Conservation (phyloP, 2,888 invertebrate genomes). For the Clanis bilineata region DNA sequence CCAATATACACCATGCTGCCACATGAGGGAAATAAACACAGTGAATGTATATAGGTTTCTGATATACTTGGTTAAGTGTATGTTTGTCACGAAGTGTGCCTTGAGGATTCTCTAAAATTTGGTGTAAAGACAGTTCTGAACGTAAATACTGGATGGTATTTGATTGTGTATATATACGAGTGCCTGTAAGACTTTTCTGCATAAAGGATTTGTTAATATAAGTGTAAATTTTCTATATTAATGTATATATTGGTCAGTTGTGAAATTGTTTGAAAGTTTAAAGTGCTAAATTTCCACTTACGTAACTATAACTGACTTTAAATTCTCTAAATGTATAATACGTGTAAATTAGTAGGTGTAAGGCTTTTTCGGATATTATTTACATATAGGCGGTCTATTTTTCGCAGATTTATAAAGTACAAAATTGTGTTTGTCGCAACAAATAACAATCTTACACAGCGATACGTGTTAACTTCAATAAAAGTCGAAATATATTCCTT, state of each 20-base stretch:
- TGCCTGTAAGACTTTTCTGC: constrained; percentile 1
- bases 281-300: constrained; percentile 7
- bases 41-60: not conserved
- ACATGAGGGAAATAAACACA: not conserved
- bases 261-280: not conserved
- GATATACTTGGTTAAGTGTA: not conserved
- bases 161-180: constrained; percentile 17
- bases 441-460: not conserved
- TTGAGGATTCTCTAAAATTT: constrained; percentile 6
- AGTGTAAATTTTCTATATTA: constrained; percentile 11
- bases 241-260: constrained; percentile 2
- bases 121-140: constrained; percentile 7
- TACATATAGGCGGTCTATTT: constrained; percentile 4
- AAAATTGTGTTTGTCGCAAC: constrained; percentile 1
- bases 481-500: not conserved
- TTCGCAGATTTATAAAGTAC: constrained; percentile 10
- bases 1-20: not conserved
- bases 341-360: not conserved
- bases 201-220: constrained; percentile 6
- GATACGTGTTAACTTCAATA: not conserved
- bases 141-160: not conserved
- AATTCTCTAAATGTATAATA: constrained; percentile 1
- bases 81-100: constrained; percentile 8
- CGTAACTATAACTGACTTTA: not conserved
- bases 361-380: constrained; percentile 1